phyloP scores from a whole-genome alignment of 2,888 invertebrate species.

The Volucella inflata region DNA sequence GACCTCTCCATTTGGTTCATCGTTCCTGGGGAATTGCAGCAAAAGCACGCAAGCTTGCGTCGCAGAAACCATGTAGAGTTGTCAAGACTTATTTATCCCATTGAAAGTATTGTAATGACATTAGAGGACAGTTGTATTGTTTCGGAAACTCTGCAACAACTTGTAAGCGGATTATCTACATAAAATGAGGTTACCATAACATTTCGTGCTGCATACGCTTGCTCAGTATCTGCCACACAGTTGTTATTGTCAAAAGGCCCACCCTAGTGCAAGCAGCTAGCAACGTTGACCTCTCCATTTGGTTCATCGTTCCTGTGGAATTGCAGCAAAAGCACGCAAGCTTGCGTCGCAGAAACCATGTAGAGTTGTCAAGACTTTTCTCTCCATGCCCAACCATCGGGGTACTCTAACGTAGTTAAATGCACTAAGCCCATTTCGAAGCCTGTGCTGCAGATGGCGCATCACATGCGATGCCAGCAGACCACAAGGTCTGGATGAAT shows the following conservation, averaged over 20 bases:
- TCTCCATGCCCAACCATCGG: constrained; percentile 5
- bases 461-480: constrained; percentile 18
- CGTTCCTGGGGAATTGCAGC: background rate
- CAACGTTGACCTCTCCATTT: background rate
- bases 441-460: background rate
- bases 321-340: background rate
- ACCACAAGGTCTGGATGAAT: constrained; percentile 10
- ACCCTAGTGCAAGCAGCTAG: constrained; percentile 26
- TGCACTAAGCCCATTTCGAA: background rate
- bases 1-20: background rate
- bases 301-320: background rate
- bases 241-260: background rate
- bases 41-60: background rate
- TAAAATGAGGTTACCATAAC: no score
- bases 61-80: background rate
- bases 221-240: no score
- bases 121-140: no score
- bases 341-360: constrained; percentile 3
- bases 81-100: background rate
- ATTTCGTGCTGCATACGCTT: no score
- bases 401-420: background rate
- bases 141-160: no score
- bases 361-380: background rate
- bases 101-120: no score
- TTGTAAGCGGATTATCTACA: no score